phyloP scores from a whole-genome alignment of 2,113 vertebrate species.

The Panthera tigris region DNA sequence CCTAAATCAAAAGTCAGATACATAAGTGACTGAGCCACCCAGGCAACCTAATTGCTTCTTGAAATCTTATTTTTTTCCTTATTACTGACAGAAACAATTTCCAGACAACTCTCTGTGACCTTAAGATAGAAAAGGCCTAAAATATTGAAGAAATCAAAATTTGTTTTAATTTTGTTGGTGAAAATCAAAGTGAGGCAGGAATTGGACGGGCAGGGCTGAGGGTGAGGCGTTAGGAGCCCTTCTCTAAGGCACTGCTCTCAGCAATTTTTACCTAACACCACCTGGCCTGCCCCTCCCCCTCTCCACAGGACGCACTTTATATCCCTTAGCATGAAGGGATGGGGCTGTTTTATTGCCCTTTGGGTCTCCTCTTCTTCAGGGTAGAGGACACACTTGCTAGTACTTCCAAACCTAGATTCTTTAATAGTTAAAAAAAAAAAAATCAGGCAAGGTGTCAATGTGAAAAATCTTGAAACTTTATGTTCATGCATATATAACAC shows the following conservation, averaged over 20 bases:
- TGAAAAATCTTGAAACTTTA: neutral
- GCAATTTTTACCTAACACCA: neutral
- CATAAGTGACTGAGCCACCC: no score
- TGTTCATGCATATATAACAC: neutral
- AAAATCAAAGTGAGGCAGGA: neutral
- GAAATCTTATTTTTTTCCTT: neutral
- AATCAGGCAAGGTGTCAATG: neutral
- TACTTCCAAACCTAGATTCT: neutral
- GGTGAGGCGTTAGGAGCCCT: no score
- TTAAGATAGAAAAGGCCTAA: conserved; percentile 7
- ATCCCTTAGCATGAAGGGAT: neutral
- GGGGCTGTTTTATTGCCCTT: neutral
- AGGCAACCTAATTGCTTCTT: neutral
- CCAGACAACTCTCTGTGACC: neutral
- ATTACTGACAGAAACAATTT: conserved; percentile 4
- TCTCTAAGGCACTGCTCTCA: neutral
- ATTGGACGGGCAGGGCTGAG: no score
- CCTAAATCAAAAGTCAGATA: no score
- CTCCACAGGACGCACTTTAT: accelerated
- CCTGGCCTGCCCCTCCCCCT: accelerated
- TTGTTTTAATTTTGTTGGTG: neutral
- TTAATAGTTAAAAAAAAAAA: neutral
- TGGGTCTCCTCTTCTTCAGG: neutral
- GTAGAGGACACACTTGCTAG: neutral
- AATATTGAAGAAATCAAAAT: neutral